These are phyloP conservation scores for Pachypeltis micranthus DNA, from an alignment of 1,140 invertebrate species.

Conservation along the genomic window DNA sequence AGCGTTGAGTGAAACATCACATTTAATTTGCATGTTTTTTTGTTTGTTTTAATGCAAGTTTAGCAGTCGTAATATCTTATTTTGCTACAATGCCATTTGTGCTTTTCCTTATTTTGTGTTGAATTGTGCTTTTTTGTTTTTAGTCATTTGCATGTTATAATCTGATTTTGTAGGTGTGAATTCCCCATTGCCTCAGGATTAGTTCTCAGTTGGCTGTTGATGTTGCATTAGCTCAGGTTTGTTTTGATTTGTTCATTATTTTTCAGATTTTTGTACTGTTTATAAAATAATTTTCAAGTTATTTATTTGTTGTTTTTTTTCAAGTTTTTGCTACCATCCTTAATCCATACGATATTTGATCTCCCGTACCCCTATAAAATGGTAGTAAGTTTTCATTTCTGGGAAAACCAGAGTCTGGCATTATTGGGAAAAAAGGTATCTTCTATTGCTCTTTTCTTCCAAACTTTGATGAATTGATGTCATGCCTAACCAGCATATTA, in stretches of 20 bases:
- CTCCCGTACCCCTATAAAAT: no score
- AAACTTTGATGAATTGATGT: no score
- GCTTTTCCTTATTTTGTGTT: slow-evolving; percentile 4
- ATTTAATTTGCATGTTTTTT: not conserved
- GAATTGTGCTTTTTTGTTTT: slow-evolving; percentile 6
- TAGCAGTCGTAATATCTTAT: slow-evolving; percentile 5
- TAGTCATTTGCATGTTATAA: slow-evolving; percentile 8
- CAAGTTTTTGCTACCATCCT: no score
- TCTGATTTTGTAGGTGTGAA: slow-evolving; percentile 18
- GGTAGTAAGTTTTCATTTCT: slow-evolving; percentile 10
- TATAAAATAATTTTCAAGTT: slow-evolving; percentile 12
- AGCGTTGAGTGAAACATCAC: not conserved
- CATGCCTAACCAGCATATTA: no score
- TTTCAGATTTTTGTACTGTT: slow-evolving; percentile 15
- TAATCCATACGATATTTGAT: no score
- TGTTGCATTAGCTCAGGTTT: slow-evolving; percentile 23
- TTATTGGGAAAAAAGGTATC: not conserved
- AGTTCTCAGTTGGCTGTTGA: slow-evolving; percentile 18
- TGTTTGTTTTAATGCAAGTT: slow-evolving; percentile 11
- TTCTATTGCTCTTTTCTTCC: slow-evolving; percentile 20
- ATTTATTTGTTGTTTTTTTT: no score
- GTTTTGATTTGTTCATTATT: slow-evolving; percentile 22
- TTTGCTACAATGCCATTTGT: not conserved
- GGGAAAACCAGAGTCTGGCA: not conserved
- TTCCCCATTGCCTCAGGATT: slow-evolving; percentile 15